Conservation (phyloP, 1,140 invertebrate genomes). For the Caligus rogercresseyi region DNA sequence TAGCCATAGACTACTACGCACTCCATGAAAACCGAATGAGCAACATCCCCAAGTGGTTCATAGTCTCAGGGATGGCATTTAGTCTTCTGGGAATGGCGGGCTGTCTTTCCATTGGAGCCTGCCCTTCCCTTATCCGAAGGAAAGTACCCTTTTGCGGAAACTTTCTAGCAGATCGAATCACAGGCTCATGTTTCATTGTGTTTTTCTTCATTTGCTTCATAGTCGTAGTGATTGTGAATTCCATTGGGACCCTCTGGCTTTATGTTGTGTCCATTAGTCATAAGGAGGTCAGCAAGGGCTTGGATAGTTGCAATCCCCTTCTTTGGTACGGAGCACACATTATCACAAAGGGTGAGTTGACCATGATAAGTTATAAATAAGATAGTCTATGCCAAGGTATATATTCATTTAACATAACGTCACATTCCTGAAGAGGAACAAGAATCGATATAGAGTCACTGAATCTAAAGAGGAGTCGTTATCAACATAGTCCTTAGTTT, state of each 20-base stretch:
- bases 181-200: background rate
- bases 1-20: background rate
- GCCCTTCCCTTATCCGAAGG: background rate
- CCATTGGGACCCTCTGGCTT: background rate
- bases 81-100: background rate
- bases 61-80: background rate
- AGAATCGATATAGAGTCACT: no score
- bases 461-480: no score
- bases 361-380: background rate
- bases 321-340: background rate
- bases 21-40: background rate
- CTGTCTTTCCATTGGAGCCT: background rate
- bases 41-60: background rate
- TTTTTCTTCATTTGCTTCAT: background rate
- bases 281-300: background rate
- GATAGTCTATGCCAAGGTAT: background rate
- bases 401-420: no score
- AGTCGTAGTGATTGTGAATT: background rate
- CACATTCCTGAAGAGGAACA: no score
- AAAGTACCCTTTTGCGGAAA: background rate
- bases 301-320: background rate
- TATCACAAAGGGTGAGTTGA: background rate
- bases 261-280: background rate
- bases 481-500: no score
- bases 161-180: background rate